These are phyloP conservation scores for Jaculus jaculus DNA, from an alignment of 2,113 vertebrate species.

Conservation along the genomic window DNA sequence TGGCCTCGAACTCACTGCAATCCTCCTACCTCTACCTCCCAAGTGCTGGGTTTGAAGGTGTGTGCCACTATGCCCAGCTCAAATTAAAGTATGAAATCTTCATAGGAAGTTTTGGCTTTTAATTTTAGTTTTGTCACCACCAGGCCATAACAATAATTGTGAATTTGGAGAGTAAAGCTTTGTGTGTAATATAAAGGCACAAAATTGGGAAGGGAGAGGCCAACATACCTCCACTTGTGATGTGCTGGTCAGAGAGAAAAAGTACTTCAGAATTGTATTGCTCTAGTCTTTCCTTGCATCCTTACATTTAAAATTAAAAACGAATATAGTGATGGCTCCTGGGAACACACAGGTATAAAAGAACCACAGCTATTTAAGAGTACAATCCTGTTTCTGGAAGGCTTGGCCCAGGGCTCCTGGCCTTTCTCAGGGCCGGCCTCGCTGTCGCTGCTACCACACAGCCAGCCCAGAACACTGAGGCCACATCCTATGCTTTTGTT, in stretches of 20 bases:
- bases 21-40: too few relatives aligned
- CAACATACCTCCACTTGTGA: neutral
- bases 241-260: neutral
- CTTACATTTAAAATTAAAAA: neutral
- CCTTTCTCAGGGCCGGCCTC: neutral
- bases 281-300: neutral
- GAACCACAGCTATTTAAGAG: neutral
- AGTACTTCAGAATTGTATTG: neutral
- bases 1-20: too few relatives aligned
- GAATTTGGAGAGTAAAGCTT: neutral
- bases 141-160: neutral
- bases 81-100: neutral
- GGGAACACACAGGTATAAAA: too few relatives aligned
- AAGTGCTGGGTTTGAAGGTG: too few relatives aligned
- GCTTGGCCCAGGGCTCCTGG: neutral
- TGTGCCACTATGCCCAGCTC: too few relatives aligned
- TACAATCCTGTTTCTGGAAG: neutral
- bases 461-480: neutral
- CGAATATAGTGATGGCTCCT: too few relatives aligned
- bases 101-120: neutral
- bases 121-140: neutral
- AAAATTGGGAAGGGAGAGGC: neutral
- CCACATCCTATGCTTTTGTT: constrained; percentile 34
- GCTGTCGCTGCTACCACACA: neutral
- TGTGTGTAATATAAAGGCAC: too few relatives aligned